A percentile compares a stretch with the other conserved stretches of the same genome.
Evolutionary conservation across 2,113 vertebrate genomes (phyloP).

Genomic region (Petromus typicus): DNA sequence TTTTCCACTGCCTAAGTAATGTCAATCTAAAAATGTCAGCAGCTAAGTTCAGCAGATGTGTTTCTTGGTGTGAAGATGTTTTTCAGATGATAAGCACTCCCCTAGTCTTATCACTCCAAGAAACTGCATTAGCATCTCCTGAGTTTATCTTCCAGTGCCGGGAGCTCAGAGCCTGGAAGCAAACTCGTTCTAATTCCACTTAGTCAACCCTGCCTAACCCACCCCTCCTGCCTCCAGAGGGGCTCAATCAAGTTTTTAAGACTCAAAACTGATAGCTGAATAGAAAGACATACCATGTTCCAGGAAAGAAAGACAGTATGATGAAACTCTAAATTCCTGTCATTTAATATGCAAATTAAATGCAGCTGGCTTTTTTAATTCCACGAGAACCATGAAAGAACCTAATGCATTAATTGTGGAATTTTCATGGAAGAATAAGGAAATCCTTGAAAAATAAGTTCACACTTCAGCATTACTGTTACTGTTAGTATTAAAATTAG

Average conservation of each 20-base stretch:
- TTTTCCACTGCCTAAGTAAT: constrained; percentile 21
- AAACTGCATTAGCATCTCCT: constrained; percentile 49
- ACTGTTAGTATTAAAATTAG: neutral
- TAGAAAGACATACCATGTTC: constrained; percentile 32
- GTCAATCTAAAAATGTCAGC: constrained; percentile 56
- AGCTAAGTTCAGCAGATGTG: constrained; percentile 54
- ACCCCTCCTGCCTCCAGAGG: neutral
- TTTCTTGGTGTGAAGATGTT: constrained; percentile 65
- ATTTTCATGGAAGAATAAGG: neutral
- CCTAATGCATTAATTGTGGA: neutral
- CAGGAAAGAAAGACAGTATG: constrained; percentile 22
- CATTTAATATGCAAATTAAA: constrained; percentile 8
- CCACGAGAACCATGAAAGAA: neutral
- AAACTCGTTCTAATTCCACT: constrained; percentile 28
- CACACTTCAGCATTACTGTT: neutral
- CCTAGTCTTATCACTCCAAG: constrained; percentile 40
- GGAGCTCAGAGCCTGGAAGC: constrained; percentile 28
- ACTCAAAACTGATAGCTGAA: neutral
- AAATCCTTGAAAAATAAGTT: neutral
- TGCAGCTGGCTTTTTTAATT: neutral
- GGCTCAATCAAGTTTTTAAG: neutral
- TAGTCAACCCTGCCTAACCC: neutral
- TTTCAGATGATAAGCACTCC: constrained; percentile 35
- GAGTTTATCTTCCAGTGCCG: constrained; percentile 18
- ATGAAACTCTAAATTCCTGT: neutral